Evolutionary conservation across 2,113 vertebrate genomes (phyloP).

Genomic region (Pangasianodon hypophthalmus): DNA sequence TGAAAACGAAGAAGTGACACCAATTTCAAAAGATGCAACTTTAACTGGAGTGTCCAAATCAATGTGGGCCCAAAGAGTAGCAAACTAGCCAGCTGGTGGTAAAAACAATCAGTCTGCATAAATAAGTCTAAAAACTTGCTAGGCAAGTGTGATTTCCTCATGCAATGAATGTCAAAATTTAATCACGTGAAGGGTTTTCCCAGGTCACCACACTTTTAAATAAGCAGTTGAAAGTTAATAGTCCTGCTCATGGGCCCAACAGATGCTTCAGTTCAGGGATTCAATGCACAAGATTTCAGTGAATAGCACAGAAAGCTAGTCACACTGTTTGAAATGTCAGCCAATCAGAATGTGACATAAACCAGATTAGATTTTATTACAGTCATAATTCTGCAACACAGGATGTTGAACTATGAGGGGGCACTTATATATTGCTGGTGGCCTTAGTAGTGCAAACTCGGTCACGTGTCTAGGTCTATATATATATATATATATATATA

Average conservation of each 20-base stretch:
- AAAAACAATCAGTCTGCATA: neutral
- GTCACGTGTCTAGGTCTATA: neutral
- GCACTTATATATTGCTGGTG: neutral
- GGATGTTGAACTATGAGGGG: neutral
- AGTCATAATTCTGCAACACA: neutral
- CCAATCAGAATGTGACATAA: neutral
- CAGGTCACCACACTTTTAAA: neutral
- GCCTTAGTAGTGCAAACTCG: neutral
- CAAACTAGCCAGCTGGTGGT: neutral
- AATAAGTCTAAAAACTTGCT: neutral
- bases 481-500: neutral
- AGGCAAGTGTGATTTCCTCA: neutral
- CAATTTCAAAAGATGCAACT: no score
- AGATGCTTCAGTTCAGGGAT: neutral
- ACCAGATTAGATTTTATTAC: neutral
- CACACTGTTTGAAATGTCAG: neutral
- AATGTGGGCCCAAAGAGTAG: neutral
- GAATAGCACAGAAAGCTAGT: neutral
- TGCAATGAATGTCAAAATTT: neutral
- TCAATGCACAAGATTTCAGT: neutral
- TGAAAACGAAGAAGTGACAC: neutral
- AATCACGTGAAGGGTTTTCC: neutral
- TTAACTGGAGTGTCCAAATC: neutral
- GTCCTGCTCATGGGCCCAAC: neutral
- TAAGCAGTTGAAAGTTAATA: neutral